A percentile compares a stretch with the other conserved stretches of the same genome.
Evolutionary conservation across 2,113 vertebrate genomes (phyloP).

Genomic region (Heterotilapia buettikoferi): DNA sequence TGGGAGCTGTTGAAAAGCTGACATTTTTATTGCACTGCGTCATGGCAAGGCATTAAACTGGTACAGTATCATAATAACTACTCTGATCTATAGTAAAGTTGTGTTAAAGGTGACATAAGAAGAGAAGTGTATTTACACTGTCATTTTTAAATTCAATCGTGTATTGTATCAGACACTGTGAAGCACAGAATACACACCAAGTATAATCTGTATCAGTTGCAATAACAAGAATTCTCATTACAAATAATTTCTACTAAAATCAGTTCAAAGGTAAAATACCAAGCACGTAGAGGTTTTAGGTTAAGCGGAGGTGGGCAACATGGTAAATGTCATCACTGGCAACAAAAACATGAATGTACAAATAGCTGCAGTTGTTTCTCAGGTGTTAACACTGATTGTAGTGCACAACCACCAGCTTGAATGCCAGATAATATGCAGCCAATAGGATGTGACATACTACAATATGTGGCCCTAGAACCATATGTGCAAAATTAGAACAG

Average conservation of each 20-base stretch:
- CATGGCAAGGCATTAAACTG: neutral
- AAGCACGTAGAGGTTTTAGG: neutral
- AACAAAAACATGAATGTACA: neutral
- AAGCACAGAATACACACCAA: neutral
- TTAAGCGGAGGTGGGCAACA: neutral
- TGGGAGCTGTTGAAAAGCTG: conserved; percentile 16
- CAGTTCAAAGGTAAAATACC: neutral
- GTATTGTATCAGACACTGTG: neutral
- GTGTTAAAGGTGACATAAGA: neutral
- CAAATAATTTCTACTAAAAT: neutral
- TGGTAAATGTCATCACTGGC: neutral
- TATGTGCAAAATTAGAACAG: neutral
- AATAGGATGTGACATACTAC: neutral
- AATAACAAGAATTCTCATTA: neutral
- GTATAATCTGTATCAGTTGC: neutral
- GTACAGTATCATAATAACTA: neutral
- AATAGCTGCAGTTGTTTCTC: neutral
- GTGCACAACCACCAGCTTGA: neutral
- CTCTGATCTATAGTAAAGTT: neutral
- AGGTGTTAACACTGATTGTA: neutral
- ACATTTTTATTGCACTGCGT: conserved; percentile 28
- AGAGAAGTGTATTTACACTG: neutral
- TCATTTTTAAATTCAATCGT: neutral
- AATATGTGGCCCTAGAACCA: neutral
- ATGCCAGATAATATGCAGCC: neutral